Conservation (phyloP, 2,113 vertebrate genomes). For the Pterocles burchelli region DNA sequence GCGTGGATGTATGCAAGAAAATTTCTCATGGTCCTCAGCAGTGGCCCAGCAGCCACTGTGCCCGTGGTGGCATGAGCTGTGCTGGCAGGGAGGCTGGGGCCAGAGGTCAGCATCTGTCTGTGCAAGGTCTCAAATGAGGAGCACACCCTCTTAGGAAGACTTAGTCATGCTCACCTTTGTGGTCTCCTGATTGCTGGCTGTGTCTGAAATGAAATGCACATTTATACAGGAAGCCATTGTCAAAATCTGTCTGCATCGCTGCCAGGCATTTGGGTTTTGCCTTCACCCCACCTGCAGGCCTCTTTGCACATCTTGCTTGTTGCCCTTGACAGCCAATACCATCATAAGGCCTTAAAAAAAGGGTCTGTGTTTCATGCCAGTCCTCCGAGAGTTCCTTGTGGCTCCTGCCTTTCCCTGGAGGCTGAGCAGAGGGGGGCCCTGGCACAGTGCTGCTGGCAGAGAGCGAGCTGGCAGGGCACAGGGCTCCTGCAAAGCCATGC, state of each 20-base stretch:
- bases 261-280: background rate
- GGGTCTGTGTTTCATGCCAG: background rate
- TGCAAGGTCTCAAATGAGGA: background rate
- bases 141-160: accelerated
- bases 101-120: background rate
- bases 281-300: background rate
- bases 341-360: background rate
- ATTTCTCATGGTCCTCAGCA: background rate
- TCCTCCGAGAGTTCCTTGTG: background rate
- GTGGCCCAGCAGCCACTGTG: background rate
- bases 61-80: accelerated
- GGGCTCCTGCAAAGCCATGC: background rate
- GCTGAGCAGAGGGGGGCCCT: background rate
- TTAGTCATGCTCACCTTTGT: background rate
- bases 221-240: background rate
- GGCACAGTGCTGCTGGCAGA: background rate
- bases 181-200: background rate
- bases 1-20: background rate
- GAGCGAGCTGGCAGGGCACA: background rate
- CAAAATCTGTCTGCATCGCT: background rate
- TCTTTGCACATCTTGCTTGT: background rate
- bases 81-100: background rate
- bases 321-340: background rate
- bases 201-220: background rate
- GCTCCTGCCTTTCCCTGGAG: background rate